Evolutionary conservation across 2,888 invertebrate species (phyloP).

Genomic region (Diogma glabrata): DNA sequence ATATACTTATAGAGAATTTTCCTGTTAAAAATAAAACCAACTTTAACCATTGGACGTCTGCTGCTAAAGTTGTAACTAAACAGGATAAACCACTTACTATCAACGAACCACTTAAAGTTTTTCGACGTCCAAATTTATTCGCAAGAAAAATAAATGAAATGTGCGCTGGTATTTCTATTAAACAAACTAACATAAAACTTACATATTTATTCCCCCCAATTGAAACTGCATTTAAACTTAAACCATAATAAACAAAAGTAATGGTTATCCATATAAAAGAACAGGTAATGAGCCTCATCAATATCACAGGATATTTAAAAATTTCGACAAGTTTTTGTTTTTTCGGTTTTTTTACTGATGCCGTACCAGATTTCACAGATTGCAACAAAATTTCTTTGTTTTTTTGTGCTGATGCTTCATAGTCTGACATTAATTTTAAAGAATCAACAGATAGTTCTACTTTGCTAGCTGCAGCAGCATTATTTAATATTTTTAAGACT

Average conservation of each 20-base stretch:
- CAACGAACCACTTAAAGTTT: slow-evolving; percentile 44
- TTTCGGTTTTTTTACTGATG: not conserved
- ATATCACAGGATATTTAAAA: slow-evolving; percentile 21
- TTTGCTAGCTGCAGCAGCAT: slow-evolving; percentile 45
- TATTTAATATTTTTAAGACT: slow-evolving; percentile 45
- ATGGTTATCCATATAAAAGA: slow-evolving; percentile 73
- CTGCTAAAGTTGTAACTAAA: slow-evolving; percentile 28
- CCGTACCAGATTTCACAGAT: not conserved
- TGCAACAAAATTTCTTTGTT: not conserved
- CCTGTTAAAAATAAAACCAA: slow-evolving; percentile 43
- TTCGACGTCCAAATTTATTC: slow-evolving; percentile 50
- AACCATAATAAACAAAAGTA: slow-evolving; percentile 68
- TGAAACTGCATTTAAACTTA: slow-evolving; percentile 64
- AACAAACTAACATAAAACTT: slow-evolving; percentile 49
- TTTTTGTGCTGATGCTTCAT: no score
- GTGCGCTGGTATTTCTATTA: slow-evolving; percentile 63
- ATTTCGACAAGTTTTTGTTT: slow-evolving; percentile 11
- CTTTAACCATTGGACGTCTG: slow-evolving; percentile 18
- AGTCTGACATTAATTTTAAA: no score
- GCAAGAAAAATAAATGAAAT: slow-evolving; percentile 49
- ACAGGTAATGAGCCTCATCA: slow-evolving; percentile 42
- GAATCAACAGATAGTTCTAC: slow-evolving; percentile 25
- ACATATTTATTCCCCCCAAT: slow-evolving; percentile 61
- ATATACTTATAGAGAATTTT: slow-evolving; percentile 52
- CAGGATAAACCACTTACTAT: slow-evolving; percentile 40